Percentiles rank a stretch among this genome's conserved stretches.
Evolutionary conservation across 92 coral and sea anemone genomes (phyloP).

Genomic region (Parazoanthus swiftii): DNA sequence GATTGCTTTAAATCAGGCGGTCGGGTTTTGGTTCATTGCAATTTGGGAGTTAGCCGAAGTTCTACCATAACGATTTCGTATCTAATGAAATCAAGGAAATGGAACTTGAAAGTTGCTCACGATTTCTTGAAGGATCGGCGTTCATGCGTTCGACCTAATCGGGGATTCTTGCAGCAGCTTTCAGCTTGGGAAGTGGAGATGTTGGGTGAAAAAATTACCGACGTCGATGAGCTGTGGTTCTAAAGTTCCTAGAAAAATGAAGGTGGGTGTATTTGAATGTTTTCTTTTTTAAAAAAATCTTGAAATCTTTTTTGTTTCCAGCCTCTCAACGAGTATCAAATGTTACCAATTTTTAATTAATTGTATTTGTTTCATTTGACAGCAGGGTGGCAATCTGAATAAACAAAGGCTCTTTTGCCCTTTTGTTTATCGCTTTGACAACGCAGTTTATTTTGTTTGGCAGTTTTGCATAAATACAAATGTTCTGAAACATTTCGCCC

Average conservation of each 20-base stretch:
- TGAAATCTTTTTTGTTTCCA: neutral
- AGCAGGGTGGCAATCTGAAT: too few relatives aligned
- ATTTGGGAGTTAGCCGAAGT: conserved; percentile 96
- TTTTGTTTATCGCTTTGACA: too few relatives aligned
- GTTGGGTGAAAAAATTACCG: conserved; percentile 75
- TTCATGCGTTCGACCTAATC: conserved; percentile 86
- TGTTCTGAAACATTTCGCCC: too few relatives aligned
- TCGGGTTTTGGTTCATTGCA: conserved; percentile 90
- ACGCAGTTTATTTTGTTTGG: too few relatives aligned
- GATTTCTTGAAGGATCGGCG: conserved; percentile 85
- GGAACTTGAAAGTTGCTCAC: conserved; percentile 77
- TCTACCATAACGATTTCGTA: conserved; percentile 86
- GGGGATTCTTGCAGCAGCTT: conserved; percentile 88
- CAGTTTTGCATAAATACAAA: too few relatives aligned
- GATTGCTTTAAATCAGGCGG: conserved; percentile 76
- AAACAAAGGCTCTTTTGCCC: too few relatives aligned
- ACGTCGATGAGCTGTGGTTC: conserved; percentile 95
- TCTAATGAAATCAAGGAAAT: conserved; percentile 80
- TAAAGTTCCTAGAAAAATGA: neutral
- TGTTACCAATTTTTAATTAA: too few relatives aligned
- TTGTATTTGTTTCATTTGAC: too few relatives aligned
- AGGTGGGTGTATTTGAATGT: conserved; percentile 2
- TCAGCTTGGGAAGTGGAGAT: conserved; percentile 77
- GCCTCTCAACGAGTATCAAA: neutral
- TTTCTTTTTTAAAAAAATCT: neutral